Base-by-base conservation (phyloP, 2,888 invertebrate genomes). In the Germaria angustata region DNA sequence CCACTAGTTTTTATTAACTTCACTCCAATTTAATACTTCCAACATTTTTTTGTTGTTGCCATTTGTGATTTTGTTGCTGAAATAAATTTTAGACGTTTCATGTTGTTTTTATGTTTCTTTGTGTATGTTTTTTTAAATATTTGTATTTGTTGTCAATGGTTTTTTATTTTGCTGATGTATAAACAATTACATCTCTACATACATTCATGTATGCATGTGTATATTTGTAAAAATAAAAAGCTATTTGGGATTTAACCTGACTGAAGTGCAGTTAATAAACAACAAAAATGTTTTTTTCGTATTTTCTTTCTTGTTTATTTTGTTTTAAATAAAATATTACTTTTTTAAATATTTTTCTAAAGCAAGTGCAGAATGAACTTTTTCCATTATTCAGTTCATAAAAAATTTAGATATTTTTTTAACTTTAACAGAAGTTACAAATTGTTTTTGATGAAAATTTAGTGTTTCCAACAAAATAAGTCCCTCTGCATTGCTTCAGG, bases 31-130 rank as follows among this genome's bases (percentile, higher is more conserved):
- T 68, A 57, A 68, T 73, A 73, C 53, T 79, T 79, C 66, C 53
- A 84, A 80, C 85, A 85, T 84, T 86, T 87, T 88, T 53, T 44
- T n/a, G n/a, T n/a, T 17, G 17, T 46, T 39, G 39, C 39, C 24
- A 41, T 85, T 88, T 87, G 87, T 85, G 87, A 87, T 87, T 86
- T 87, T 87, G 87, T 88, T 86, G 87, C 86, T 72, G 34, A 79
- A 79, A 72, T 79, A 61, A 66, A 66, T 80, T 73, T 61, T 36
- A 53, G 34, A 61, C 73, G 68, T 59, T 72, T 85, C 68, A 57
- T 76, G 73, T 71, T 63, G 59, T 81, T 72, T 81, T 72, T 66
- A 68, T 59, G 28, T 66, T 69, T 61, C 51, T 32, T 71, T 24
- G 22, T n/a, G 49, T 20, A 20, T 44, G 17, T 46, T 17, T 9